phyloP scores from a whole-genome alignment of 2,888 invertebrate species.

The Microctonus hyperodae region DNA sequence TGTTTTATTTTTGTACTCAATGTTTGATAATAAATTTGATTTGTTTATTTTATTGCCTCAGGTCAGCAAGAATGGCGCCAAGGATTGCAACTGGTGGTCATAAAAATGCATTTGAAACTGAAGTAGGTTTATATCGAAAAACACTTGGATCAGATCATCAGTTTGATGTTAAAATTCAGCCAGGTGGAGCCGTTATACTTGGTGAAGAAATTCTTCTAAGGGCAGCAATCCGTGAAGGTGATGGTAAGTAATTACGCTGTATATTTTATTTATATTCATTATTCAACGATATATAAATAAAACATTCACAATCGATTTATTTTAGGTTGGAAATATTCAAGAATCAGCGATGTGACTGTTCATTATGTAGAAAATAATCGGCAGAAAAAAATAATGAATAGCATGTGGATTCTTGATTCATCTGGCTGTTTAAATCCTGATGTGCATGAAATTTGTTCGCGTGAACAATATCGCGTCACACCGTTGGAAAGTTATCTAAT shows the following conservation, averaged over 20 bases:
- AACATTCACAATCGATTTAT: neutral
- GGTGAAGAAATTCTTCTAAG: conserved; percentile 68
- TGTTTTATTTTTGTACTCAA: conserved; percentile 10
- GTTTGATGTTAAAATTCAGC: conserved; percentile 65
- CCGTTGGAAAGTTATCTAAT: conserved; percentile 52
- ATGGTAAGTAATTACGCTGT: conserved; percentile 62
- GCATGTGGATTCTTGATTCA: conserved; percentile 50
- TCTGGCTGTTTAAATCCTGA: conserved; percentile 52
- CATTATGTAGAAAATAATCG: conserved; percentile 46
- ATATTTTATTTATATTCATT: neutral
- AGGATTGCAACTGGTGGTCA: conserved; percentile 66
- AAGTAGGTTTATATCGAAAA: conserved; percentile 65
- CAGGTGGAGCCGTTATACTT: conserved; percentile 66
- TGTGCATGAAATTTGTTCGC: conserved; percentile 47
- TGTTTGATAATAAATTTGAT: no score
- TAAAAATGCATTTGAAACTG: conserved; percentile 66
- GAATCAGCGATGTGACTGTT: conserved; percentile 66
- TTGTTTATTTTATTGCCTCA: conserved; percentile 37
- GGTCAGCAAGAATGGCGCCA: conserved; percentile 51
- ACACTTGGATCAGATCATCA: conserved; percentile 61
- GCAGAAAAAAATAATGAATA: conserved; percentile 48
- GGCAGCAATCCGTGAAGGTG: conserved; percentile 66
- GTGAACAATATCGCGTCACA: conserved; percentile 53
- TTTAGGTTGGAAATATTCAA: conserved; percentile 66
- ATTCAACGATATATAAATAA: neutral